Conservation (phyloP, 2,113 vertebrate genomes). For the Pteropus alecto region DNA sequence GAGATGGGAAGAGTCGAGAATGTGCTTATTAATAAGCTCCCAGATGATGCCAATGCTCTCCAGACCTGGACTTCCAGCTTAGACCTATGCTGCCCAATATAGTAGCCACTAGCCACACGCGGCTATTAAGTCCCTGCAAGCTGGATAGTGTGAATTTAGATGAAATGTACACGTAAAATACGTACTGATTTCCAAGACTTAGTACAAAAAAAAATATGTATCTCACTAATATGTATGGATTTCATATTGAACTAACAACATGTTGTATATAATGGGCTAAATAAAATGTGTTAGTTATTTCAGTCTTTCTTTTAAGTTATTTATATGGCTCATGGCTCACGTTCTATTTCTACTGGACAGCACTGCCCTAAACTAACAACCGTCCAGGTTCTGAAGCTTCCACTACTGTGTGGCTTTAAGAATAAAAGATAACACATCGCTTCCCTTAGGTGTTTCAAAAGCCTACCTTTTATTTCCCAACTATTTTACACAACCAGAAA, state of each 20-base stretch:
- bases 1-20: not conserved
- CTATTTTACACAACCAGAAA: not conserved
- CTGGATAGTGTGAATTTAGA: not conserved
- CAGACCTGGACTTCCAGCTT: not conserved
- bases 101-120: not conserved
- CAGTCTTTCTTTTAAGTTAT: not conserved
- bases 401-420: not conserved
- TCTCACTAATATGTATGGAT: not conserved
- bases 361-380: not conserved
- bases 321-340: not conserved
- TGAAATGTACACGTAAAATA: not conserved
- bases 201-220: not conserved
- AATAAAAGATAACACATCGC: not conserved
- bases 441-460: not conserved
- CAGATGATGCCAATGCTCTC: not conserved
- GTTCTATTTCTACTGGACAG: not conserved
- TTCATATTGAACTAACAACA: not conserved
- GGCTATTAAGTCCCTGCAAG: not conserved
- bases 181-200: not conserved
- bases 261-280: not conserved
- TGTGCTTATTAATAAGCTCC: not conserved
- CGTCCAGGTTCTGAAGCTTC: not conserved
- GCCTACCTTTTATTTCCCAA: not conserved
- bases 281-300: not conserved
- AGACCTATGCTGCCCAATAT: not conserved